phyloP scores from a whole-genome alignment of 92 coral and sea anemone genomes.

The Phenganax marumi region DNA sequence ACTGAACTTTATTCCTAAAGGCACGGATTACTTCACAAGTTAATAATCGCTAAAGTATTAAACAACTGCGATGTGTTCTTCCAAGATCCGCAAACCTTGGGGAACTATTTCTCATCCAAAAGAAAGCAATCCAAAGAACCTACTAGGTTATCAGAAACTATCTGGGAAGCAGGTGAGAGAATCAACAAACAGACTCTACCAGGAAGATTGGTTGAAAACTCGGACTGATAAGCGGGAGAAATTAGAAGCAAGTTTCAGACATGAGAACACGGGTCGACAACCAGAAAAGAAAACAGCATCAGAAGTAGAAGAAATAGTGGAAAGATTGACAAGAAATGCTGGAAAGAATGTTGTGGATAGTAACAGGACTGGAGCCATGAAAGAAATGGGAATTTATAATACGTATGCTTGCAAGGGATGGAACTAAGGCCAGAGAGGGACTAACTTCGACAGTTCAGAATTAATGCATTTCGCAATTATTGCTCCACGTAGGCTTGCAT shows the following conservation, averaged over 20 bases:
- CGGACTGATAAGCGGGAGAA: constrained; percentile 33
- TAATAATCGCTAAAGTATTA: neutral
- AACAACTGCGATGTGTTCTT: constrained; percentile 1
- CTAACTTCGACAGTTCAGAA: too few species aligned
- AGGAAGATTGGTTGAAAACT: constrained; percentile 59
- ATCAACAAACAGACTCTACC: constrained; percentile 69
- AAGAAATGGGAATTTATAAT: constrained; percentile 78
- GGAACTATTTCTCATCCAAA: constrained; percentile 97
- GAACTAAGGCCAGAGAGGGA: constrained; percentile 48
- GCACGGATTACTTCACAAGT: neutral
- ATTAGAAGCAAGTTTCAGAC: constrained; percentile 13
- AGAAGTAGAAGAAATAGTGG: constrained; percentile 66
- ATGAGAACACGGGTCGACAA: constrained; percentile 52
- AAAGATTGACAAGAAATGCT: constrained; percentile 68
- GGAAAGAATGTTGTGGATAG: constrained; percentile 74
- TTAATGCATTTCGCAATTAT: too few species aligned
- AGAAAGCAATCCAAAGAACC: constrained; percentile 72
- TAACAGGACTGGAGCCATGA: constrained; percentile 92
- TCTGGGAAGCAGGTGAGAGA: constrained; percentile 59
- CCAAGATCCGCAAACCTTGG: constrained; percentile 69
- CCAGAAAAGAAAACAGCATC: constrained; percentile 52
- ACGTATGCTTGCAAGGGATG: constrained; percentile 97
- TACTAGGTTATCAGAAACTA: constrained; percentile 77
- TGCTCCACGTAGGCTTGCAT: too few species aligned
- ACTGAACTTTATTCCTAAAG: neutral